Evolutionary conservation across 2,888 invertebrate species (phyloP).

Genomic region (Automeris io): DNA sequence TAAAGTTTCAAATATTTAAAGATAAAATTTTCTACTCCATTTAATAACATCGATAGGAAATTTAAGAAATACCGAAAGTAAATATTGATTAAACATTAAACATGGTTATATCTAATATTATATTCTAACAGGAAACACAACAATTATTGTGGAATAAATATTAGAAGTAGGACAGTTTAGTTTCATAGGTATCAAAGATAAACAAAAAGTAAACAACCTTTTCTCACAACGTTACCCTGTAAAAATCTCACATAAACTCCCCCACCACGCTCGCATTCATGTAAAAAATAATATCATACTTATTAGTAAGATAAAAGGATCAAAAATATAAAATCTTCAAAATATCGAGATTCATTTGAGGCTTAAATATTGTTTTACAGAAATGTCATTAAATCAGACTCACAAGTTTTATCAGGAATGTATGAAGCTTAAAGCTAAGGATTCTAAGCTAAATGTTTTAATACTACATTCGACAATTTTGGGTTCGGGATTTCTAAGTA

Average conservation of each 20-base stretch:
- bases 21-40: conserved; percentile 53
- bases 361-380: conserved; percentile 62
- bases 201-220: conserved; percentile 28
- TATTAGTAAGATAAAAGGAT: conserved; percentile 65
- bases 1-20: conserved; percentile 42
- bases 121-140: conserved; percentile 58
- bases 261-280: conserved; percentile 36
- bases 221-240: conserved; percentile 64
- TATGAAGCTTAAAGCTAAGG: conserved; percentile 67
- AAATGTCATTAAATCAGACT: conserved; percentile 72
- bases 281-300: conserved; percentile 60
- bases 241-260: conserved; percentile 57
- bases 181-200: conserved; percentile 35
- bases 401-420: conserved; percentile 65
- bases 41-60: conserved; percentile 49
- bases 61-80: conserved; percentile 51
- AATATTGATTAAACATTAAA: conserved; percentile 69
- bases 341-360: conserved; percentile 68
- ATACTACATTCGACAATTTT: conserved; percentile 46
- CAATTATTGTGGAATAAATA: conserved; percentile 47
- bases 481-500: conserved; percentile 44
- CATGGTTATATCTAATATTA: conserved; percentile 46
- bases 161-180: conserved; percentile 30
- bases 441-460: conserved; percentile 45
- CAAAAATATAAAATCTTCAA: conserved; percentile 71